Evolutionary conservation across 2,797 vertebrate species (phyloP), one percentile per base, ranked within the genome.

Genomic region (Paguma larvata): DNA sequence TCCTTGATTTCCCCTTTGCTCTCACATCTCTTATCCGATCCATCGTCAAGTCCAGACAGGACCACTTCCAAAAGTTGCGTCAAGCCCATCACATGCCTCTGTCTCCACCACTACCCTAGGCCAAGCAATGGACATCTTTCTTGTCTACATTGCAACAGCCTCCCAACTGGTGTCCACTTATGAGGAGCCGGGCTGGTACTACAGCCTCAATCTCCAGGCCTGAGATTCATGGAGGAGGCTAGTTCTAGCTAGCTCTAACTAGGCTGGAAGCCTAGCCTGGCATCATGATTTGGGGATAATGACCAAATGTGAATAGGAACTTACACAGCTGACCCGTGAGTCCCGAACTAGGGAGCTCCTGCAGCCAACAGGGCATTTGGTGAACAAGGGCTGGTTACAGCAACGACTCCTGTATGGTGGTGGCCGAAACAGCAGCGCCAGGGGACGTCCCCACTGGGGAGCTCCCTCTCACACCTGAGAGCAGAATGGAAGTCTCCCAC

Each of bases 151-250:
- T 6, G 48, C 18, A n/a, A 6, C 23, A 65, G 27, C 23, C 27
- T 75, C 68, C 62, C 63, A 51, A 23, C 8, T 30, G 9, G 34
- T 56, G 30, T 92, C 85, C 21, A 38, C 70, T 67, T 48, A 21
- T 77, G 19, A 72, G 23, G 32, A 16, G 25, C 56, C 72, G 14
- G 27, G 32, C 30, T 59, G 72, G 27, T 59, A 30, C 41, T 73
- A 68, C 21, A 7, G 19, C 85, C 73, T 77, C 38, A 48, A 85
- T 62, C 13, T 25, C 38, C 38, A 65, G 63, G 72, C 70, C 79
- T 86, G 51, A 67, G 70, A 51, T 63, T 46, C 89, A 67, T n/a
- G 56, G 38, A 72, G 92, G 80, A 91, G 19, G 41, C 30, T 85
- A 14, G 53, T 59, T 86, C 73, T 78, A 13, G 41, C 30, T 34